A percentile compares a stretch with the other conserved stretches of the same genome.
phyloP scores from a whole-genome alignment of 2,113 vertebrate genomes.

The Macroglossus sobrinus region DNA sequence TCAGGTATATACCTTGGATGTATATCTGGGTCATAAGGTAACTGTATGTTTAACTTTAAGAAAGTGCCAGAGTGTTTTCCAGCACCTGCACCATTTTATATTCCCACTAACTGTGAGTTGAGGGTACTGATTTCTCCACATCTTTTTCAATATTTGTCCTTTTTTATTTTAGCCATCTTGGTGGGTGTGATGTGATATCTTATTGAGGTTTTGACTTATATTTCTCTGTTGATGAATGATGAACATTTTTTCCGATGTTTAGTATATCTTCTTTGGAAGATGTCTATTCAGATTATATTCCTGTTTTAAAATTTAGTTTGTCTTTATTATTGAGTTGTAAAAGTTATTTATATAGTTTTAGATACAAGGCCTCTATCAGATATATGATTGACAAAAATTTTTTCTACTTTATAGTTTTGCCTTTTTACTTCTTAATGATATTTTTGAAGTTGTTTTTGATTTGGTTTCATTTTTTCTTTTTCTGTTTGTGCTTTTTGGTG shows the following conservation, averaged over 20 bases:
- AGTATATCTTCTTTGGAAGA: not conserved
- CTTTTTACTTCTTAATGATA: not conserved
- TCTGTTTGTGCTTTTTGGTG: not conserved
- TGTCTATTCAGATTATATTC: not conserved
- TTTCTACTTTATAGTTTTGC: not conserved
- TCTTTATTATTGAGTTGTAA: not conserved
- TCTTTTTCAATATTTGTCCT: not conserved
- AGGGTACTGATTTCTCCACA: not conserved
- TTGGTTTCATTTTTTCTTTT: not conserved
- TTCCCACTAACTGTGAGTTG: not conserved
- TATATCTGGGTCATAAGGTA: not conserved
- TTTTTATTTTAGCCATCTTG: not conserved
- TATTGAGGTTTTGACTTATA: not conserved
- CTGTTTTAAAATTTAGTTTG: not conserved
- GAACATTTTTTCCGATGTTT: not conserved
- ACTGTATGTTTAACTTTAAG: not conserved
- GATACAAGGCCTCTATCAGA: not conserved
- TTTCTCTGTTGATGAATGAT: not conserved
- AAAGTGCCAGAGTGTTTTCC: not conserved
- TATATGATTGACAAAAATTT: not conserved
- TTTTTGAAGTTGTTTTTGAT: not conserved
- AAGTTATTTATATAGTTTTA: not conserved
- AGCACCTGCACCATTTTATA: not conserved
- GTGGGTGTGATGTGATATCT: not conserved
- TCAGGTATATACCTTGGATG: not conserved